Conservation (phyloP, 2,797 vertebrate genomes). For the Yasuhikotakia modesta region DNA sequence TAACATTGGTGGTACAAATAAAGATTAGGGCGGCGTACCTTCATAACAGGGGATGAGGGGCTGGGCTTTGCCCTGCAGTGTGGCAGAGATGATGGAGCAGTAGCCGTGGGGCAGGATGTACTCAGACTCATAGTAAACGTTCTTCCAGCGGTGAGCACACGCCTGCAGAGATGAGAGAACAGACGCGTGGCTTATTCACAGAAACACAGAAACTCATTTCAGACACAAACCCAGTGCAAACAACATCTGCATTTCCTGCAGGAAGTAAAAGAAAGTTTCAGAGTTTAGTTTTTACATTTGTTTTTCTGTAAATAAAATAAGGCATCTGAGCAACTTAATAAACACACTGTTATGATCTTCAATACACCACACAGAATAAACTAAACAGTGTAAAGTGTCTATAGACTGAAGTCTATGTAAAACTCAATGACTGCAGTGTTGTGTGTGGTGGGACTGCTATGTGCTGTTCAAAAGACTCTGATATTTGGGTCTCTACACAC, state of each 20-base stretch:
- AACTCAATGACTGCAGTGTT: no score
- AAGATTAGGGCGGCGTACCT: constrained; percentile 76
- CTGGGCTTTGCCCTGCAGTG: constrained; percentile 83
- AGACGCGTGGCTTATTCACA: neutral
- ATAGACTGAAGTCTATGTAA: no score
- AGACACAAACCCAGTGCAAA: no score
- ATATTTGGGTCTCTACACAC: no score
- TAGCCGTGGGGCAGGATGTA: constrained; percentile 94
- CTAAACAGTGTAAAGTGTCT: no score
- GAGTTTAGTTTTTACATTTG: no score
- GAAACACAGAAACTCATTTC: neutral
- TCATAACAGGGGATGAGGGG: constrained; percentile 94
- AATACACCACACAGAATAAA: no score
- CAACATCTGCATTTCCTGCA: no score
- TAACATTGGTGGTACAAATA: neutral
- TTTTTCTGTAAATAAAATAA: no score
- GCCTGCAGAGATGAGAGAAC: neutral
- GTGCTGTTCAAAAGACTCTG: neutral
- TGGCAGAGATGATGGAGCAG: constrained; percentile 90
- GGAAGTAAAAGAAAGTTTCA: no score
- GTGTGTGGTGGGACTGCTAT: neutral
- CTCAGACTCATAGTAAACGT: constrained; percentile 91
- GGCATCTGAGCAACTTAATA: no score
- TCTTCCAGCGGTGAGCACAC: constrained; percentile 96
- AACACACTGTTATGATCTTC: no score